Base-by-base conservation (phyloP, 2,888 invertebrate species). In the Sarcophaga subvicina region DNA sequence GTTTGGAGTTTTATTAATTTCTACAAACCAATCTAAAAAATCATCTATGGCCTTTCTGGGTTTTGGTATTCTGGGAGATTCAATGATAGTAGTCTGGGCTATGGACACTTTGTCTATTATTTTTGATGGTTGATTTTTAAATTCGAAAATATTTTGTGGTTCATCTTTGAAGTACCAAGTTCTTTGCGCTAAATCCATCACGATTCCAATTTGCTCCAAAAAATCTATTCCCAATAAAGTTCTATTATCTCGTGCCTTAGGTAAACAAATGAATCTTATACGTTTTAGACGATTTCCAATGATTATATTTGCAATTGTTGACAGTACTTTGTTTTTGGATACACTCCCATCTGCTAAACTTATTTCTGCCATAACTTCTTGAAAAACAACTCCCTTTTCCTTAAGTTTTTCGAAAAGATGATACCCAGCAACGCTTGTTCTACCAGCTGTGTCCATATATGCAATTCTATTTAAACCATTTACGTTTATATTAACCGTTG, bases 371-470 rank as follows among this genome's bases (percentile, higher is more conserved):
- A 47, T 59, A 2, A 83, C 85, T 80, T 85, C 71, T 73, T 85
- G 80, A 64, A 85, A 81, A 14, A 47, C 27, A 11, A 80, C 59
- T 3, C 79, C 79, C 60, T 76, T 83, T 22, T 64, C 66, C 45
- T 67, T 59, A 8, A 88, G n/a, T 64, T 87, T 85, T 79, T 80
- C 72, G 47, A 76, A 88, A 20, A 85, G 59, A 45, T 64, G 60
- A n/a, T 78, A 70, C 17, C 87, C 85, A 59, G 86, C 82, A 17
- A 88, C 63, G 59, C 84, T 88, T 70, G 86, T 87, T 64, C 85
- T 63, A 5, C 83, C 88, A 37, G 87, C 85, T 37, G 85, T 87
- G 66, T 87, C 88, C 20, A 88, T 72, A 47, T 80, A 85, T 4
- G 85, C 85, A 20, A 67, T 70, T 14, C 86, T 77, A 12, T 79